Evolutionary conservation across 2,797 vertebrate species (phyloP).

Genomic region (Potorous gilbertii): DNA sequence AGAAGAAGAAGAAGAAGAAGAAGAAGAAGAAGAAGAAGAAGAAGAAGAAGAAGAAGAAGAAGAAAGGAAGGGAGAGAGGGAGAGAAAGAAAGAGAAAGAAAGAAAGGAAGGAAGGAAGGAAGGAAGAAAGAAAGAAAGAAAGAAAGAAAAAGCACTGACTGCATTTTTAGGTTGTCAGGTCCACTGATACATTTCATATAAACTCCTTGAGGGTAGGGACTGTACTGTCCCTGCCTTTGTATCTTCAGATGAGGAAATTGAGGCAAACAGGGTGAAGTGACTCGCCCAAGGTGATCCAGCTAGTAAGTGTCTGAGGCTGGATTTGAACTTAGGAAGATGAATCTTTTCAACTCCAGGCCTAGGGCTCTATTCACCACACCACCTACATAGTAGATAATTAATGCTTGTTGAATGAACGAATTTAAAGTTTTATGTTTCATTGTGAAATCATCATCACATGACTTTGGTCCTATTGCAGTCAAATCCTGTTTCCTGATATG

Average conservation of each 20-base stretch:
- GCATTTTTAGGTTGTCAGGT: neutral
- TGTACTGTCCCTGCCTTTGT: neutral
- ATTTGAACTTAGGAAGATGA: neutral
- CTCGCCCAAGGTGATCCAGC: too few relatives aligned
- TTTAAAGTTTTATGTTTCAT: neutral
- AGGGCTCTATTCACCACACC: neutral
- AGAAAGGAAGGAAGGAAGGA: too few relatives aligned
- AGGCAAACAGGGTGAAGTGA: neutral
- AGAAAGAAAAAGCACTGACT: too few relatives aligned
- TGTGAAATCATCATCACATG: neutral
- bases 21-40: too few relatives aligned
- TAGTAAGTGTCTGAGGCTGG: too few relatives aligned
- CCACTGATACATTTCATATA: too few relatives aligned
- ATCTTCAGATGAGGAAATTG: neutral
- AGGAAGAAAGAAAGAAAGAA: too few relatives aligned
- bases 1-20: too few relatives aligned
- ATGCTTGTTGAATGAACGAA: neutral
- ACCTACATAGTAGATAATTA: neutral
- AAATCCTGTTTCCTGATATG: neutral
- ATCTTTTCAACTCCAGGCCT: neutral
- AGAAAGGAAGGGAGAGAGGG: too few relatives aligned
- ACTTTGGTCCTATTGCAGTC: neutral
- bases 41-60: too few relatives aligned
- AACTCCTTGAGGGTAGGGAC: neutral
- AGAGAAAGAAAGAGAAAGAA: rapidly evolving